Base-by-base conservation (phyloP, 2,888 invertebrate species). In the Prostheceraeus crozeri region DNA sequence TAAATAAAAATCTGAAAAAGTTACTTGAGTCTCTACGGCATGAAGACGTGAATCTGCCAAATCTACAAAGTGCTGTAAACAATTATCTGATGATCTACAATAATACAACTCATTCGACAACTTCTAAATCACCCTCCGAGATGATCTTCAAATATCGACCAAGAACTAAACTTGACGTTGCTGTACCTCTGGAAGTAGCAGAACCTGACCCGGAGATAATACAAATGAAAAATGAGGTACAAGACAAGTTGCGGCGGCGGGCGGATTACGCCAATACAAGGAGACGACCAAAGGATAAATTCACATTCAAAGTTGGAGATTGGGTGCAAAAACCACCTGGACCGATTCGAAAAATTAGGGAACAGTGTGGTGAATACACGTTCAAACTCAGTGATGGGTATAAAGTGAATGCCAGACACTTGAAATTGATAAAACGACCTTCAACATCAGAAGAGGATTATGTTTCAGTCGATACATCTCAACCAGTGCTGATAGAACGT, bases 361-460 rank as follows among this genome's bases (percentile, higher is more conserved):
- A 54, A 28, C 19, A 35, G 16, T 30, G 31, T 54, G 54, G 54
- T 27, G 31, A 8, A 33, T 54, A 54, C 33, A 27, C 45, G 19
- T 54, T 54, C 19, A 35, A 54, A 21, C 27, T 28, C 33, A 54
- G 33, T 54, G 54, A 54, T 28, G 54, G 54, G 31, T 54, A 35
- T 16, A 35, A 11, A 6, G 35, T 54, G 6, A 54, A 54, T 28
- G 33, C 54, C 46, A 28, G 45, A 23, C 27, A 54, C 19, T 28
- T 54, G 51, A 23, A 28, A 10, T 54, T 54, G 54, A 35, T 54
- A 21, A 30, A 30, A 33, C 31, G 51, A 54, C 31, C 54, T 30
- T n/a, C n/a, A n/a, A n/a, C n/a, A n/a, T n/a, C n/a, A n/a, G n/a
- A n/a, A n/a, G 48, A 48, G 28, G 48, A 48, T 28, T 48, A 48